Base-by-base conservation (phyloP, 2,797 vertebrate species). In the Sandelia bainsii region DNA sequence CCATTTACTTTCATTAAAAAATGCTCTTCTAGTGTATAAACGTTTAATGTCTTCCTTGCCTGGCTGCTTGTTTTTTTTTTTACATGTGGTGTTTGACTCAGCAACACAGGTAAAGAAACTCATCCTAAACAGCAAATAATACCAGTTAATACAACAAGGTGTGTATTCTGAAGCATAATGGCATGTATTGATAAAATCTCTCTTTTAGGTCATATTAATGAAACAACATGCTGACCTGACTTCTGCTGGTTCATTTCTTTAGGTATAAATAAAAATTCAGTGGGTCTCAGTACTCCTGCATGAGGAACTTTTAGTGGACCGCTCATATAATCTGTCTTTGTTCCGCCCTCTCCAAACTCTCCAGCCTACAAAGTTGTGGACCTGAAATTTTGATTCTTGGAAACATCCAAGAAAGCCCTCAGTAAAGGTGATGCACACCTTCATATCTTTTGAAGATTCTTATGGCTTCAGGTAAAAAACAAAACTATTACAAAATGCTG, bases 41-140 rank as follows among this genome's bases (percentile, higher is more conserved):
- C 37, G 14, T 65, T 44, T 20, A 27, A 27, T 44, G 19, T 45
- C 19, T 13, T 32, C 6, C 56, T n/a, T 19, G 20, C 60, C 56
- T 4, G n/a, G 25, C 37, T 17, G 48, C 50, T 22, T 53, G 22
- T 42, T 6, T 50, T 51, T 61, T 57, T 54, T 23, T 3, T 8
- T 34, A 32, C 11, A 27, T 69, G 42, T 40, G n/a, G 12, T 12
- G 29, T 51, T 60, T 34, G 10, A 72, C 51, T 16, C 22, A 63
- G 37, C 37, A 57, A 27, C 32, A 58, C 42, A 19, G 13, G 5
- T 63, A 23, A 16, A 58, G 46, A 45, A 45, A 45, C 6, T 13
- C 5, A 42, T 16, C 5, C 40, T 13, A 39, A 11, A 39, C 37
- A 13, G 1, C 12, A 14, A 16, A 42, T 42, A 14, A 42, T 42